Evolutionary conservation across 1,140 invertebrate genomes (phyloP), one percentile per base, ranked within the genome.

Genomic region (Drosophila rhopaloa): DNA sequence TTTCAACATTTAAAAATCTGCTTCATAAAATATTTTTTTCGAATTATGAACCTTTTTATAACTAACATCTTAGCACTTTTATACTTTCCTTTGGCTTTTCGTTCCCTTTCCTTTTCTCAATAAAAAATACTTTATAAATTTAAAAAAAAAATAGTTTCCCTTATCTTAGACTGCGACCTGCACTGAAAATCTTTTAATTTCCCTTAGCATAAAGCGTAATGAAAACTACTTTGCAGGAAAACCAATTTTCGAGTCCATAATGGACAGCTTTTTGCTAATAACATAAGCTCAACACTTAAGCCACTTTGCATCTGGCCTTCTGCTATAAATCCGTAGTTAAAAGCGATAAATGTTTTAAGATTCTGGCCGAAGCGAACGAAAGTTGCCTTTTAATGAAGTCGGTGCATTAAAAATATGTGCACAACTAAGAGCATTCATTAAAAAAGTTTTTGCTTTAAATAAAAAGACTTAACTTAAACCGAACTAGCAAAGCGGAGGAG

Each of bases 351-450:
- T 51, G 47, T 50, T 53, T 62, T 40, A 67, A 59, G 71, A 76
- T 59, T 47, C 56, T 27, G 76, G 27, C 47, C 41, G 35, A 35
- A 6, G 48, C 43, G 37, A 37, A 57, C 37, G 48, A 55, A 89
- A 88, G 84, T 89, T 78, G 80, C 73, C 79, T 88, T 88, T 88
- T 88, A 88, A 88, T 88, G 84, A 88, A 88, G 73, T 88, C 68
- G 53, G 58, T 80, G 80, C 80, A 88, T 84, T 80, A 88, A 89
- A 88, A 89, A 88, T 88, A 88, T 88, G 84, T 89, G 80, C 84
- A 71, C 65, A 89, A 88, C 84, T 88, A 83, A 88, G 80, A 89
- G 84, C 84, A 88, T 89, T 88, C 84, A 88, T 88, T 88, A 88
- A 89, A 86, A 88, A 88, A 89, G 83, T 88, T 88, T 88, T 38